These are phyloP conservation scores for Pyrochroa serraticornis DNA, from an alignment of 2,888 invertebrate genomes.

Conservation along the genomic window DNA sequence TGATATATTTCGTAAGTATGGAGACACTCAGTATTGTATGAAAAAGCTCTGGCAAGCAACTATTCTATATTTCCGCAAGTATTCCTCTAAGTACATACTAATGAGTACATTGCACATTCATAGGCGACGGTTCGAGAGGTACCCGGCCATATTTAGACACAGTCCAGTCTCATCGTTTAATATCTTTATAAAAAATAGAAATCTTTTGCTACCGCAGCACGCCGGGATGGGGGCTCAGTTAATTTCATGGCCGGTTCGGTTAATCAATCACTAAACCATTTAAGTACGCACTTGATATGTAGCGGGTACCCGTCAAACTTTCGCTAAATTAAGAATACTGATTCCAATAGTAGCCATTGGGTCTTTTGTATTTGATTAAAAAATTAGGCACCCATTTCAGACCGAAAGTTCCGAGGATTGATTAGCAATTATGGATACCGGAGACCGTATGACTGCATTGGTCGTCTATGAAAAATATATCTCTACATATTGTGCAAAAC, in stretches of 20 bases:
- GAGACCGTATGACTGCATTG: slow-evolving; percentile 30
- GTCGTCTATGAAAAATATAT: slow-evolving; percentile 30
- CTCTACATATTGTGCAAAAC: slow-evolving; percentile 24
- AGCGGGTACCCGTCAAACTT: neutral
- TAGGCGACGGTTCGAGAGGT: slow-evolving; percentile 12
- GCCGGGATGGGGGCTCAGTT: neutral
- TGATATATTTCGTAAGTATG: slow-evolving; percentile 25
- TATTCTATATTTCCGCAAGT: slow-evolving; percentile 19
- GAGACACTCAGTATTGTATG: slow-evolving; percentile 16
- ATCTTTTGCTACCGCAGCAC: no score
- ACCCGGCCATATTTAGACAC: slow-evolving; percentile 14
- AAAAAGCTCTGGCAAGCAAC: slow-evolving; percentile 22
- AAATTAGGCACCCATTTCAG: slow-evolving; percentile 49
- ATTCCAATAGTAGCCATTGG: slow-evolving; percentile 42
- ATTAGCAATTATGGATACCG: slow-evolving; percentile 31
- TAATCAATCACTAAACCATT: neutral
- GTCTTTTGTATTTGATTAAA: slow-evolving; percentile 33
- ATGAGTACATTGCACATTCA: slow-evolving; percentile 35
- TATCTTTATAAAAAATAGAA: slow-evolving; percentile 15
- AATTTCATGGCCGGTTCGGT: neutral
- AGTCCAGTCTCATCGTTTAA: slow-evolving; percentile 6
- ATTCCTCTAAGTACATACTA: slow-evolving; percentile 25
- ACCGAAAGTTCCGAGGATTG: slow-evolving; percentile 42
- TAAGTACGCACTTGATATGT: slow-evolving; percentile 11
- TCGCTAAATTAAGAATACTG: slow-evolving; percentile 15